Evolutionary conservation across 2,113 vertebrate genomes (phyloP), one percentile per base, ranked within the genome.

Genomic region (Pelmatolapia mariae): DNA sequence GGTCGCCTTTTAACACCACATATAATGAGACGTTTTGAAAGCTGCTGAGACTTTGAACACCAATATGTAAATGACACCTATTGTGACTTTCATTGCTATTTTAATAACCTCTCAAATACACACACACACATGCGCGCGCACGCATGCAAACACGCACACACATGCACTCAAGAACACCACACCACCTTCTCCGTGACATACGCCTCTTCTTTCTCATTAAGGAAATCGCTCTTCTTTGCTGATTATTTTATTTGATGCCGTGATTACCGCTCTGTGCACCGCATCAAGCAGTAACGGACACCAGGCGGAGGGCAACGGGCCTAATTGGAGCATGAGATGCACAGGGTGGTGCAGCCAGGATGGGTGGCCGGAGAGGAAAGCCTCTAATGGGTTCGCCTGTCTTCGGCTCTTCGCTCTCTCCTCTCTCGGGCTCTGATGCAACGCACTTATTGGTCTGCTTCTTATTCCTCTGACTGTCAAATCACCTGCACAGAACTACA

Each of bases 171-270:
- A 59, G 78, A 71, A 73, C 71, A 50, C 38, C 52, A 43, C 90
- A 83, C 19, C 80, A 71, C 97, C 96, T 96, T 97, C 96, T 98
- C 96, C 98, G 98, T 99, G 98, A 98, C 97, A 97, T 97, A 96
- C 97, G 97, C 97, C 96, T 97, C 96, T 96, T 98, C 97, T 95
- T 97, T 97, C 97, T 98, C 97, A 98, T 99, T 99, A 99, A 98
- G 97, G 96, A 99, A 99, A 99, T 99, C 96, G 98, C 97, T 98
- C 98, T 98, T 98, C 98, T 99, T 98, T 97, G 98, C 98, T 98
- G 98, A 99, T 99, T 99, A 99, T 99, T 99, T 98, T 99, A 98
- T 99, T 99, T 99, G 97, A 97, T 96, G 96, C 97, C 97, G 97
- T 99, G 98, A 99, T 99, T 98, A 99, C 98, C 97, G 97, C 97